A percentile compares a stretch with the other conserved stretches of the same genome.
These are phyloP conservation scores for Acleris emargana DNA, from an alignment of 2,888 invertebrate species.

Conservation along the genomic window DNA sequence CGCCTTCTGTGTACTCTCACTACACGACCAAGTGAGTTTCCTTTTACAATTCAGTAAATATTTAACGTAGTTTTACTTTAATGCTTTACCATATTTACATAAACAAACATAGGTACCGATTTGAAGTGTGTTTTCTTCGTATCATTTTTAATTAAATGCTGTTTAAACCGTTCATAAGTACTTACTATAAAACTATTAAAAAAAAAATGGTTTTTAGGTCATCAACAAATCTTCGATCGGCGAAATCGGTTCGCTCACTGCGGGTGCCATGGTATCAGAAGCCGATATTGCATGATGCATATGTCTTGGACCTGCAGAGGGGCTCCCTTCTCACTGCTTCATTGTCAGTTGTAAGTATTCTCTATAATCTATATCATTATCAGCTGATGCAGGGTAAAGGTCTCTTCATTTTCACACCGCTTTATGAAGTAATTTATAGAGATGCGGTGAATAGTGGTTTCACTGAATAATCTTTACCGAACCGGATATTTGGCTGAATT, in stretches of 20 bases:
- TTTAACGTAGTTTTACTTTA: background rate
- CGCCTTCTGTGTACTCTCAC: constrained; percentile 95
- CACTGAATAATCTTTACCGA: too few relatives aligned
- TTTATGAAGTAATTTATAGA: too few relatives aligned
- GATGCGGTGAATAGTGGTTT: too few relatives aligned
- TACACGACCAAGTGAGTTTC: constrained; percentile 87
- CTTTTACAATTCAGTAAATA: constrained; percentile 3
- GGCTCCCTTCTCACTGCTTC: constrained; percentile 90
- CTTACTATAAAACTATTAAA: too few relatives aligned
- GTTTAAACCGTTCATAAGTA: too few relatives aligned
- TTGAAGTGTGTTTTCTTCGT: background rate
- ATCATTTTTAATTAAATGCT: constrained; percentile 2
- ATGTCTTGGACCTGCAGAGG: constrained; percentile 92
- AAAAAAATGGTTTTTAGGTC: constrained; percentile 76
- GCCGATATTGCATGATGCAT: constrained; percentile 91
- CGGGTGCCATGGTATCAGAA: constrained; percentile 94
- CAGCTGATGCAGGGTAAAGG: too few relatives aligned
- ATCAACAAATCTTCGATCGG: constrained; percentile 91
- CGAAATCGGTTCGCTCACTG: constrained; percentile 90
- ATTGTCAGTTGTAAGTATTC: constrained; percentile 88
- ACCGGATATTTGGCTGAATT: too few relatives aligned
- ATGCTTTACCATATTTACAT: background rate
- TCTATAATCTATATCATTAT: too few relatives aligned
- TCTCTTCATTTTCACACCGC: too few relatives aligned
- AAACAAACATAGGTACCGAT: background rate